phyloP scores from a whole-genome alignment of 2,888 invertebrate species.

The Dendrolimus houi region DNA sequence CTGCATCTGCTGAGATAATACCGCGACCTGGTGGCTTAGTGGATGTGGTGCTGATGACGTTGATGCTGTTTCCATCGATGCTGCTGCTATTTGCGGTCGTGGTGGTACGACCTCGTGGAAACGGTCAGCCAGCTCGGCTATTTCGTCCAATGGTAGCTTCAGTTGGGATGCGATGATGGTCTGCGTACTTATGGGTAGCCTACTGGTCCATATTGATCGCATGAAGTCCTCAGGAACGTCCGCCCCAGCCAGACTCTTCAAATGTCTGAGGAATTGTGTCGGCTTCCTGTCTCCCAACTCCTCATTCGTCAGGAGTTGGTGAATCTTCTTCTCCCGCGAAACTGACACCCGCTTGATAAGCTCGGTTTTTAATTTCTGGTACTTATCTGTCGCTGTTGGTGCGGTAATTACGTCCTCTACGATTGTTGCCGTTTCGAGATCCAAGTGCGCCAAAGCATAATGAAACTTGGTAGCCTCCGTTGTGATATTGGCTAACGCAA shows the following conservation, averaged over 20 bases:
- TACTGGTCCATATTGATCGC: constrained; percentile 9
- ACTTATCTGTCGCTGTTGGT: neutral
- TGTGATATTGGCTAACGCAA: neutral
- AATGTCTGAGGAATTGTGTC: constrained; percentile 13
- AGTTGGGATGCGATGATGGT: constrained; percentile 7
- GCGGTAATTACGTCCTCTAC: neutral
- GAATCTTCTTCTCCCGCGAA: constrained; percentile 8
- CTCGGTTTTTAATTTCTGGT: neutral
- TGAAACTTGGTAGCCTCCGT: neutral
- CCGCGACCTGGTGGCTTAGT: neutral
- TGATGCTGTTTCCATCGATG: neutral
- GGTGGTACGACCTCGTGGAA: constrained; percentile 6
- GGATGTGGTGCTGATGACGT: neutral
- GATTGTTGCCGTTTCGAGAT: neutral
- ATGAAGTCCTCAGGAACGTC: constrained; percentile 9
- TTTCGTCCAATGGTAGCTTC: constrained; percentile 1
- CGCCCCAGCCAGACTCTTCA: constrained; percentile 10
- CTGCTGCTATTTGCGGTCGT: constrained; percentile 3
- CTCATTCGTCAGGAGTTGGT: constrained; percentile 14
- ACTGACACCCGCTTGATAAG: neutral
- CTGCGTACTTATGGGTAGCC: constrained; percentile 8
- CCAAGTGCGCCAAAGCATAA: neutral
- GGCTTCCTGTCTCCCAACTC: constrained; percentile 16
- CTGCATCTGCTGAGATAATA: neutral
- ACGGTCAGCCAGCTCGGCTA: constrained; percentile 9